Conservation (phyloP, 2,888 invertebrate species). For the Drosophila kanekoi region DNA sequence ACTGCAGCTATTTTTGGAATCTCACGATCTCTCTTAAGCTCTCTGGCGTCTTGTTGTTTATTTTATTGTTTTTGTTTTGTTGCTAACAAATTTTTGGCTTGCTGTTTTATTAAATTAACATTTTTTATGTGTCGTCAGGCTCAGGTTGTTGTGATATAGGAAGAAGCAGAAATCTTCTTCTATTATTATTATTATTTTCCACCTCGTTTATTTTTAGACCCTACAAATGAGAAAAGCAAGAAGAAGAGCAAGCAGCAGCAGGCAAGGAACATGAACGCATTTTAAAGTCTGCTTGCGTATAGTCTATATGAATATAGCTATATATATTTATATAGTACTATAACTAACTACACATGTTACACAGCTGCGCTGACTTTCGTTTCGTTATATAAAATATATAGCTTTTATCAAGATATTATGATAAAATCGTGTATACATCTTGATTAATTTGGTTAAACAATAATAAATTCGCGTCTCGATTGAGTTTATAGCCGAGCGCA, state of each 20-base stretch:
- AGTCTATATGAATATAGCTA: constrained; percentile 6
- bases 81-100: constrained; percentile 41
- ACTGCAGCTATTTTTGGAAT: constrained; percentile 67
- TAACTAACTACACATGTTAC: constrained; percentile 39
- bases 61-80: constrained; percentile 28
- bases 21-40: constrained; percentile 11
- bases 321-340: neutral
- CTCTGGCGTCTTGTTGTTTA: neutral
- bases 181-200: constrained; percentile 46
- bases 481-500: neutral
- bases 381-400: too few relatives aligned
- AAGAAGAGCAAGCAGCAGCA: constrained; percentile 26
- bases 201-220: constrained; percentile 69
- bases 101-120: constrained; percentile 63
- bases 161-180: constrained; percentile 2
- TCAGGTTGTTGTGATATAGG: constrained; percentile 55
- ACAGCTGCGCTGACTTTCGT: too few relatives aligned
- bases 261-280: constrained; percentile 7
- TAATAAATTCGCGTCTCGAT: neutral
- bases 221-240: constrained; percentile 35
- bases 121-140: constrained; percentile 58
- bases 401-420: neutral
- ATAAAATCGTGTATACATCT: too few relatives aligned
- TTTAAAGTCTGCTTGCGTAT: constrained; percentile 31
- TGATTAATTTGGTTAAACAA: too few relatives aligned